Percentiles rank a stretch among this genome's conserved stretches.
These are phyloP conservation scores for Trichoplusia ni DNA, from an alignment of 1,140 invertebrate species.

Conservation along the genomic window DNA sequence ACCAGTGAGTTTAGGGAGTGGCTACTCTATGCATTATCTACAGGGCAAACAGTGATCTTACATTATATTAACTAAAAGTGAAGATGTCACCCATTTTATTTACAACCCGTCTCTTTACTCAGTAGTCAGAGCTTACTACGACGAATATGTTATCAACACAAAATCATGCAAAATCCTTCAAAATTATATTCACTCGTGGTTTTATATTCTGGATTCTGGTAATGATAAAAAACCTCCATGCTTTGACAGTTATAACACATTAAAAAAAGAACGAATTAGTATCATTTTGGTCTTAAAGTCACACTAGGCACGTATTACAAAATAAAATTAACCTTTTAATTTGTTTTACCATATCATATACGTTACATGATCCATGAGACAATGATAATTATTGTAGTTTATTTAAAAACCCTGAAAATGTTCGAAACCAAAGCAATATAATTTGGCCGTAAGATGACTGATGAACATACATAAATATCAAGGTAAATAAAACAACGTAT, in stretches of 20 bases:
- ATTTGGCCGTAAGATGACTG: constrained; percentile 51
- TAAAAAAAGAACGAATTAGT: too few relatives aligned
- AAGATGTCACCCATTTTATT: constrained; percentile 1
- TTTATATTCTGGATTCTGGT: not conserved
- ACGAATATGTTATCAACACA: constrained; percentile 30
- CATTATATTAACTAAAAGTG: not conserved
- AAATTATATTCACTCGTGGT: not conserved
- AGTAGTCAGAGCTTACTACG: not conserved
- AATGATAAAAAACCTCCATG: not conserved
- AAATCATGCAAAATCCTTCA: constrained; percentile 34
- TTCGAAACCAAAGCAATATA: constrained; percentile 60
- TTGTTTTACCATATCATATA: too few relatives aligned
- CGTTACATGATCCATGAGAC: constrained; percentile 18
- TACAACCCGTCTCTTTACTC: not conserved
- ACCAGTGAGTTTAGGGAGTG: too few relatives aligned
- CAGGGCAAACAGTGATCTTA: not conserved
- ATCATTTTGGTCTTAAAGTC: too few relatives aligned
- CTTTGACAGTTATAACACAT: too few relatives aligned
- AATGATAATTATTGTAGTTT: too few relatives aligned
- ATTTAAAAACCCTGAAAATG: too few relatives aligned
- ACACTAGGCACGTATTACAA: too few relatives aligned
- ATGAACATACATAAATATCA: constrained; percentile 27
- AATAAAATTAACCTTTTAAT: too few relatives aligned
- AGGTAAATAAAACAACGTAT: constrained; percentile 40
- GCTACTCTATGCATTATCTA: not conserved